Evolutionary conservation across 2,888 invertebrate genomes (phyloP), one percentile per base, ranked within the genome.

Genomic region (Rapana venosa): DNA sequence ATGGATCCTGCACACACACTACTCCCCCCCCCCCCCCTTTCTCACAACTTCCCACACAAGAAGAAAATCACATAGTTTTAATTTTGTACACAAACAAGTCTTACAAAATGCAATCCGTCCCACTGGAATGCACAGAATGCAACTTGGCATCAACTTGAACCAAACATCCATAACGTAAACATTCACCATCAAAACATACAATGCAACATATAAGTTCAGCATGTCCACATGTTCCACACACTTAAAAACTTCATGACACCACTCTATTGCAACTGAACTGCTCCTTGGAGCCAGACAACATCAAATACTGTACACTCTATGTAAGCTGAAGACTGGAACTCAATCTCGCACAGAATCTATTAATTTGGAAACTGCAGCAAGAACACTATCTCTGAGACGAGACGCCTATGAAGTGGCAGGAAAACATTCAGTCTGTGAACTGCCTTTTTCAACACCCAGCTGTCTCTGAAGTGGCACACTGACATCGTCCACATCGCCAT

Each of bases 81-180:
- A 35, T 83, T 83, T 47, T 84, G 83, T 84, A 56, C 56, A 84
- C 83, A 84, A 47, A 30, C n/a, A 77, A 30, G 15, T 26, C 26
- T 47, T 56, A 84, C 83, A 81, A 81, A 81, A 81, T 81, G 81
- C 81, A 81, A 81, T 81, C 81, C 81, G 36, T 35, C 26, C 83
- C 20, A 56, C 56, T 84, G 83, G 83, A 84, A 84, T 84, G 83
- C 83, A 84, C 35, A 84, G 26, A 84, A 84, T 35, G 26, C 47
- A 84, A 84, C 26, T 20, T 84, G 35, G 83, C 83, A 84, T 32
- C 47, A 84, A 84, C n/a, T n/a, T 6, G 5, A 79, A 79, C 79
- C 30, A n/a, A 79, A 79, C 79, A 35, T 79, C 17, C 35, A 17
- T 35, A 35, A 79, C 35, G 32, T 17, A 15, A 79, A 17, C 79